phyloP scores from a whole-genome alignment of 2,888 invertebrate genomes.

The Cryptocephalus moraei region DNA sequence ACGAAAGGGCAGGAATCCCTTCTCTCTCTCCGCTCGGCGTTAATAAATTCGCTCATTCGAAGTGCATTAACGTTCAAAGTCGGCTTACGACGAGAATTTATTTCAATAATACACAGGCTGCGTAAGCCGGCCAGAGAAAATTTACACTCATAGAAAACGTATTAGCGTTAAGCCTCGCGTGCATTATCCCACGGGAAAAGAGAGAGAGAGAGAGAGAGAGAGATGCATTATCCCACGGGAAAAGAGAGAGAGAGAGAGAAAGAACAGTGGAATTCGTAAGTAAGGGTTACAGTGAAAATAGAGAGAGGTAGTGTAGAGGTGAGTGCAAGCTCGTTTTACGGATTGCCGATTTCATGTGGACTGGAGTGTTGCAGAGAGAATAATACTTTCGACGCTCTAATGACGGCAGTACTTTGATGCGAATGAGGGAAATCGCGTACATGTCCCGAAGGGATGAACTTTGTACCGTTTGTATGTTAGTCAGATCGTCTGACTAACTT shows the following conservation, averaged over 20 bases:
- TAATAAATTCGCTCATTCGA: slow-evolving; percentile 10
- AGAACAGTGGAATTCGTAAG: too few species aligned
- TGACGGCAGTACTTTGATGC: too few species aligned
- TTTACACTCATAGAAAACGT: slow-evolving; percentile 20
- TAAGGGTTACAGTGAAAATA: too few species aligned
- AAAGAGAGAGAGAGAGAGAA: slow-evolving; percentile 10
- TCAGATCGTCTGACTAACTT: too few species aligned
- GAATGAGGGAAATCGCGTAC: too few species aligned
- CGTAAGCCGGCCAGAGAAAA: slow-evolving; percentile 15
- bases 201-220: slow-evolving; percentile 10
- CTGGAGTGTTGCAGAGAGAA: too few species aligned
- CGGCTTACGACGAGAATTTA: slow-evolving; percentile 18
- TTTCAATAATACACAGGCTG: slow-evolving; percentile 19
- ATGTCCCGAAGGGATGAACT: too few species aligned
- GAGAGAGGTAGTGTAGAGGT: too few species aligned
- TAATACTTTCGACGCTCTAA: too few species aligned
- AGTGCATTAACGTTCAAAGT: slow-evolving; percentile 14
- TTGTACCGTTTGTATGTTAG: too few species aligned
- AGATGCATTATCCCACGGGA: neutral
- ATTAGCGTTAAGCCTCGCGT: slow-evolving; percentile 10
- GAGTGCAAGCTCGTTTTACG: too few species aligned
- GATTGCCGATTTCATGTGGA: too few species aligned
- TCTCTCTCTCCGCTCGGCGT: neutral
- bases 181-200: slow-evolving; percentile 5
- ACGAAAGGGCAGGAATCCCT: neutral